Evolutionary conservation across 1,140 invertebrate genomes (phyloP).

Genomic region (Neuroterus valhalla): DNA sequence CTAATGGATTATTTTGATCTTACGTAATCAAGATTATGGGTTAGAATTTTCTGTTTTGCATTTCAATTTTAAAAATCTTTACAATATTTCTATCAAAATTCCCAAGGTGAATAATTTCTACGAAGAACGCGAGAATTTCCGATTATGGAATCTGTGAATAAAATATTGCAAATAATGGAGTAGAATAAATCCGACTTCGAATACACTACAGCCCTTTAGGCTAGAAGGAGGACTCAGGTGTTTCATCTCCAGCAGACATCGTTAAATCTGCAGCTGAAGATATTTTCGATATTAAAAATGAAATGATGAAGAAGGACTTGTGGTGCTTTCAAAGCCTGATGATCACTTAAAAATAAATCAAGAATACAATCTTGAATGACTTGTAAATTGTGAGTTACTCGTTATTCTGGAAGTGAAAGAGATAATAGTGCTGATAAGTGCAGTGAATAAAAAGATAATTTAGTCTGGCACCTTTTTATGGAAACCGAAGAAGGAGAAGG

Average conservation of each 20-base stretch:
- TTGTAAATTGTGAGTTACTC: not conserved
- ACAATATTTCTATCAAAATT: too few relatives aligned
- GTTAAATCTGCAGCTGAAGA: not conserved
- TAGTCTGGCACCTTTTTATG: not conserved
- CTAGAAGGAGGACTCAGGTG: constrained; percentile 7
- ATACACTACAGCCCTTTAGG: not conserved
- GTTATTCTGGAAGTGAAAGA: not conserved
- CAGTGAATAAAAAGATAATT: not conserved
- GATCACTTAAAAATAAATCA: not conserved
- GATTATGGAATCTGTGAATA: too few relatives aligned
- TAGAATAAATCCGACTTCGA: not conserved
- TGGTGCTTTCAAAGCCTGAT: not conserved
- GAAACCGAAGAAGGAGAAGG: not conserved
- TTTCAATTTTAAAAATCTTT: too few relatives aligned
- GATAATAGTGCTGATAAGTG: constrained; percentile 8
- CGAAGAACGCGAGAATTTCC: too few relatives aligned
- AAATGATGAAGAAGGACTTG: not conserved
- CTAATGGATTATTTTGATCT: too few relatives aligned
- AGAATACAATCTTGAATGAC: not conserved
- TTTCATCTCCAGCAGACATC: not conserved
- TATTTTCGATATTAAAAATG: not conserved
- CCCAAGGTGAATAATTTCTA: too few relatives aligned
- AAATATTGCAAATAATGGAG: too few relatives aligned
- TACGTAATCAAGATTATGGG: too few relatives aligned
- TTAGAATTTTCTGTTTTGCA: too few relatives aligned